Evolutionary conservation across 2,888 invertebrate genomes (phyloP).

Genomic region (Morpho achilles): DNA sequence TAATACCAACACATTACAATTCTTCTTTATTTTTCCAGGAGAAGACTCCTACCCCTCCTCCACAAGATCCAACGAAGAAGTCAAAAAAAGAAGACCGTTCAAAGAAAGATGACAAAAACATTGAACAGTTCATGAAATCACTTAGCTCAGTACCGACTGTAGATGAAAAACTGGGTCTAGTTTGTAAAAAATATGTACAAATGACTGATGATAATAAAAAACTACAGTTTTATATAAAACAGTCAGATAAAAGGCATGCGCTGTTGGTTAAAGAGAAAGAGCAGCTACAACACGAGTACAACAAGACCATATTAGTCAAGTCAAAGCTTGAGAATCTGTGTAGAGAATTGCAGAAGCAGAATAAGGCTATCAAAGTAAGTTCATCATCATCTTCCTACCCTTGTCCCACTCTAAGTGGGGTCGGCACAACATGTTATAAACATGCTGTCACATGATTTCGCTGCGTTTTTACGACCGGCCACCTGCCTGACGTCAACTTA

Average conservation of each 20-base stretch:
- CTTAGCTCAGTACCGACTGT: slow-evolving; percentile 76
- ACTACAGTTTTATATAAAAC: slow-evolving; percentile 76
- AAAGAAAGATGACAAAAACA: slow-evolving; percentile 79
- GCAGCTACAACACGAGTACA: slow-evolving; percentile 88
- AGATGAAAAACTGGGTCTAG: slow-evolving; percentile 84
- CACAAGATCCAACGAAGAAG: slow-evolving; percentile 48
- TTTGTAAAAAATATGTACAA: slow-evolving; percentile 88
- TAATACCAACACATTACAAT: too few species aligned
- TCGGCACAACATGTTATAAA: too few species aligned
- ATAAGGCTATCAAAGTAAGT: slow-evolving; percentile 90
- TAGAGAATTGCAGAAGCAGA: slow-evolving; percentile 94
- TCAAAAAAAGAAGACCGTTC: slow-evolving; percentile 60
- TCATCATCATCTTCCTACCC: too few species aligned
- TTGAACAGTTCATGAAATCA: slow-evolving; percentile 83
- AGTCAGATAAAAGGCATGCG: slow-evolving; percentile 80
- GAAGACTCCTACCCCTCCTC: slow-evolving; percentile 36
- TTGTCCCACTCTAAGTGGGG: too few species aligned
- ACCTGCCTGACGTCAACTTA: too few species aligned
- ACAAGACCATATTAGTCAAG: slow-evolving; percentile 89
- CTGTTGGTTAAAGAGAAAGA: slow-evolving; percentile 87
- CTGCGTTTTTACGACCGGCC: too few species aligned
- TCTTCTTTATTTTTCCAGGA: slow-evolving; percentile 39
- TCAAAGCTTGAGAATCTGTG: slow-evolving; percentile 94
- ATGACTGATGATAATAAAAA: slow-evolving; percentile 85
- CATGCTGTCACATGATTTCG: too few species aligned